Conservation (phyloP, 2,797 vertebrate species). For the Anisognathus igniventris region DNA sequence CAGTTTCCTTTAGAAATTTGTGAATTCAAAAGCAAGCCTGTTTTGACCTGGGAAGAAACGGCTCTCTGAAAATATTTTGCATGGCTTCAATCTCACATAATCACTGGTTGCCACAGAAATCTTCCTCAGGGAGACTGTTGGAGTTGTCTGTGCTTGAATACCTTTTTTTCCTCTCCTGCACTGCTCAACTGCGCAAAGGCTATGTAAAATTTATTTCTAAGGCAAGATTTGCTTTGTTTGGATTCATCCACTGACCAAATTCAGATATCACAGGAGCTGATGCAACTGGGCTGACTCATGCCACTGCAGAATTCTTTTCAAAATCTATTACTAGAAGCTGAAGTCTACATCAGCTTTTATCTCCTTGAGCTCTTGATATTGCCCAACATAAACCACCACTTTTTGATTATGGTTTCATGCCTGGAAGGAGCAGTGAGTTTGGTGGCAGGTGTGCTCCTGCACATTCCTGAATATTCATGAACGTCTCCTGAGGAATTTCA, state of each 20-base stretch:
- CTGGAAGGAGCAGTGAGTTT: not conserved
- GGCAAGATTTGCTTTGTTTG: not conserved
- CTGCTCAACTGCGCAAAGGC: not conserved
- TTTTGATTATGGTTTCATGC: not conserved
- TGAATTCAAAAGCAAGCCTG: not conserved
- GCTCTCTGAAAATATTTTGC: constrained; percentile 3
- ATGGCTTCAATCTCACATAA: not conserved
- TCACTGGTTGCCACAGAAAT: not conserved
- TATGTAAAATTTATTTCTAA: not conserved
- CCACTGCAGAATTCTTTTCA: not conserved
- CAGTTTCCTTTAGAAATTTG: not conserved
- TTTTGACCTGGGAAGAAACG: not conserved
- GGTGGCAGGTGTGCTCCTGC: not conserved
- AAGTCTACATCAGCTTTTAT: not conserved
- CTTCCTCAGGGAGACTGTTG: not conserved
- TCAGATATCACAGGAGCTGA: not conserved
- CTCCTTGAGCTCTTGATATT: not conserved
- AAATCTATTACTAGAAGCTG: not conserved
- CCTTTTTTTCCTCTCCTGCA: not conserved
- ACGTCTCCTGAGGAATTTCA: not conserved
- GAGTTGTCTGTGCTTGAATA: not conserved
- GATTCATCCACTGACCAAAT: not conserved
- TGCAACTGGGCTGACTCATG: not conserved
- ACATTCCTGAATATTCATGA: not conserved
- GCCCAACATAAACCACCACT: not conserved